These are phyloP conservation scores for Myzus persicae DNA, from an alignment of 1,140 invertebrate species.

Conservation along the genomic window DNA sequence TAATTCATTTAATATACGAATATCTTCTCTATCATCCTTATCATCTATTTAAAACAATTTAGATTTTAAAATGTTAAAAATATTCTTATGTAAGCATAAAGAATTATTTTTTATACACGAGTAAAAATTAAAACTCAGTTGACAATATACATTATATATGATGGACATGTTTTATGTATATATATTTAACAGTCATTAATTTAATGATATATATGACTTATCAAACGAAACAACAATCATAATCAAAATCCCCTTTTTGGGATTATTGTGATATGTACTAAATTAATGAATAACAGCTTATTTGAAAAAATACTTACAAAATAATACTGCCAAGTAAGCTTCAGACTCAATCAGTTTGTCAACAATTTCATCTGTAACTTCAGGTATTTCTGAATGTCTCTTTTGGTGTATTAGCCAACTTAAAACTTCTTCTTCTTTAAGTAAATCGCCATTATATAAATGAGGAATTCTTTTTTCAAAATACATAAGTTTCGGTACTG, in stretches of 20 bases:
- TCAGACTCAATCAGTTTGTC: conserved; percentile 85
- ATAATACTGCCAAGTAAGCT: conserved; percentile 82
- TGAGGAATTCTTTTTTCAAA: conserved; percentile 89
- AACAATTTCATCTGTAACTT: conserved; percentile 93
- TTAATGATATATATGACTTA: not conserved
- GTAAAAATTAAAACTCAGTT: not conserved
- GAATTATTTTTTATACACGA: too few species aligned
- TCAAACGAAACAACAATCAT: not conserved
- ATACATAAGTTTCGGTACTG: conserved; percentile 81
- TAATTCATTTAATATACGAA: conserved; percentile 84
- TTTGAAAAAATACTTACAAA: conserved; percentile 73
- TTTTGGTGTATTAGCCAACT: conserved; percentile 90
- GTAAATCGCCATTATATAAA: conserved; percentile 88
- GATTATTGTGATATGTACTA: not conserved
- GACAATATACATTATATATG: too few species aligned
- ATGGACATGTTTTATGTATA: not conserved
- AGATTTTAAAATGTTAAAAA: not conserved
- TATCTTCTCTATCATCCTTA: conserved; percentile 88
- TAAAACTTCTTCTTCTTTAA: conserved; percentile 88
- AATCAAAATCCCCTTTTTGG: not conserved
- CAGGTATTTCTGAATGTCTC: conserved; percentile 88
- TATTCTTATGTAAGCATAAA: not conserved
- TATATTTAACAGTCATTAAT: not conserved
- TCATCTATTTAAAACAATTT: conserved; percentile 72
- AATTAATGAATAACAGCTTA: not conserved